Percentiles rank a stretch among this genome's conserved stretches.
Evolutionary conservation across 2,888 invertebrate genomes (phyloP).

Genomic region (Stenodema calcarata): DNA sequence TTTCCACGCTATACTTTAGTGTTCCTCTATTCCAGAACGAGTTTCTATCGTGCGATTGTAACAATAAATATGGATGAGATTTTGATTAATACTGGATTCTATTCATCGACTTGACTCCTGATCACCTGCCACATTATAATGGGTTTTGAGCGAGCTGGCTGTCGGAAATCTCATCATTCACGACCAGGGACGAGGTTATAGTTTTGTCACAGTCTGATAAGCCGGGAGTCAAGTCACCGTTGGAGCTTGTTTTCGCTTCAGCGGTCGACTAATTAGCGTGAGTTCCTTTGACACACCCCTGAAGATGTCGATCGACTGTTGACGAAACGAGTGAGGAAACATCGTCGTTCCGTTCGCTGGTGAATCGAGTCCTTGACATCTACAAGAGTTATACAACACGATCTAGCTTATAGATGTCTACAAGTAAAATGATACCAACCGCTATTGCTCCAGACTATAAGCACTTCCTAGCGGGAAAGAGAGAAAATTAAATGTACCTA

Average conservation of each 20-base stretch:
- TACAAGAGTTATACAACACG: too few species aligned
- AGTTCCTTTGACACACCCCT: background rate
- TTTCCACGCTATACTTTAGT: background rate
- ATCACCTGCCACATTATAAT: background rate
- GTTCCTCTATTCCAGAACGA: background rate
- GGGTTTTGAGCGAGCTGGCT: background rate
- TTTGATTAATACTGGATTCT: background rate
- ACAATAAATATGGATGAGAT: background rate
- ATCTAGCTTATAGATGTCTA: too few species aligned
- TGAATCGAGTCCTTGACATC: background rate
- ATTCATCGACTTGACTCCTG: background rate
- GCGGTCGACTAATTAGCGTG: background rate
- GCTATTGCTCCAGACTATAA: too few species aligned
- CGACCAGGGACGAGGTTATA: background rate
- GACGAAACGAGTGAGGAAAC: background rate
- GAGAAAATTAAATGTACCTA: too few species aligned
- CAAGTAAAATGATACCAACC: too few species aligned
- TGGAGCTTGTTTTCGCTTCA: background rate
- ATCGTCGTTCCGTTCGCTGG: background rate
- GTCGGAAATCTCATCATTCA: background rate
- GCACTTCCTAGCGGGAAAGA: too few species aligned
- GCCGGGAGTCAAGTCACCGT: background rate
- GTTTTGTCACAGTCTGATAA: background rate
- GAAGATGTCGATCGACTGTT: background rate
- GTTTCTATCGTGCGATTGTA: too few species aligned